phyloP scores from a whole-genome alignment of 2,113 vertebrate species.

The Paralichthys olivaceus region DNA sequence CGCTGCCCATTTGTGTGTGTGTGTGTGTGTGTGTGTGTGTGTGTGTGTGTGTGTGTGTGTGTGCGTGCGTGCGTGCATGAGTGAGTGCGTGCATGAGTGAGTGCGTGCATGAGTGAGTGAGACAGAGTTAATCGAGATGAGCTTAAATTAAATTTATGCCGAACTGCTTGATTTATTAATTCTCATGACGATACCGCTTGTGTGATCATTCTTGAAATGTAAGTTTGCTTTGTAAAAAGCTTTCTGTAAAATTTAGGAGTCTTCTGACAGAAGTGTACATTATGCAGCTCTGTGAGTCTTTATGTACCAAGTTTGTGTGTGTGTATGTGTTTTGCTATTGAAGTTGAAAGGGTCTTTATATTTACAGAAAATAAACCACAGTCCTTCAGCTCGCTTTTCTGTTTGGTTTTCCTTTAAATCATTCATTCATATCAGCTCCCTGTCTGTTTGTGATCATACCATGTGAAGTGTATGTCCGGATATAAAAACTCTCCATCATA shows the following conservation, averaged over 20 bases:
- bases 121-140: constrained; percentile 17
- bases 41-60: constrained; percentile 20
- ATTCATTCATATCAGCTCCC: background rate
- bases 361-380: constrained; percentile 61
- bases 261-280: constrained; percentile 84
- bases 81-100: constrained; percentile 1
- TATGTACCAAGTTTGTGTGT: constrained; percentile 30
- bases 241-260: constrained; percentile 82
- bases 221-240: constrained; percentile 88
- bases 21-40: constrained; percentile 4
- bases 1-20: background rate
- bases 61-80: background rate
- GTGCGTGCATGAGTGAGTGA: constrained; percentile 6
- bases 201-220: constrained; percentile 64
- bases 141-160: constrained; percentile 44
- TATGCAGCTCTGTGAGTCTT: constrained; percentile 81
- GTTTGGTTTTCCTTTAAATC: background rate
- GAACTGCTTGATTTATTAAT: constrained; percentile 22
- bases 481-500: too few species aligned
- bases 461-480: background rate
- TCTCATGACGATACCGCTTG: constrained; percentile 42
- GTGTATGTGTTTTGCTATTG: constrained; percentile 38
- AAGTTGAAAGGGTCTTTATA: constrained; percentile 45
- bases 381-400: background rate
- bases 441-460: background rate